Evolutionary conservation across 1,140 invertebrate species (phyloP).

Genomic region (Lineus longissimus): DNA sequence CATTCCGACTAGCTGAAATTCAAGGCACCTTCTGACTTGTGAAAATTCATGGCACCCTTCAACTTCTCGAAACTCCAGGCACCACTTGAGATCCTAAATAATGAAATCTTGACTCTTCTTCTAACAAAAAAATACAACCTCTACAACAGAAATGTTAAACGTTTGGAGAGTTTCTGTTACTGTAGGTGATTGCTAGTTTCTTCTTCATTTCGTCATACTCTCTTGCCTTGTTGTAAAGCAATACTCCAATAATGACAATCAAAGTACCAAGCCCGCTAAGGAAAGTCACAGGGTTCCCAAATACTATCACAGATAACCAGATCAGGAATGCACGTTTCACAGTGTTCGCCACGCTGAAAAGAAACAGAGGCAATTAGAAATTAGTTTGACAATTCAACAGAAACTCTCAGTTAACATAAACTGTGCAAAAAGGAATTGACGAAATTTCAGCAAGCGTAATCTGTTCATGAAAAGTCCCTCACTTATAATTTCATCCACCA

Average conservation of each 20-base stretch:
- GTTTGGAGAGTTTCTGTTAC: background rate
- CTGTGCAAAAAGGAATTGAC: too few relatives aligned
- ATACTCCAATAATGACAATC: constrained; percentile 71
- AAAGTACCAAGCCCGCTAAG: constrained; percentile 72
- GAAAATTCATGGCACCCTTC: too few relatives aligned
- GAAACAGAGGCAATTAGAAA: constrained; percentile 21
- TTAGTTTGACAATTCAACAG: constrained; percentile 7
- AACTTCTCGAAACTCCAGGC: too few relatives aligned
- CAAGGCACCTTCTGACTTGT: too few relatives aligned
- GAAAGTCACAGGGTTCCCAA: constrained; percentile 74
- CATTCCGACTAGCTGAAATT: too few relatives aligned
- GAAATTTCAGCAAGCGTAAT: too few relatives aligned
- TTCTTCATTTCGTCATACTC: constrained; percentile 34
- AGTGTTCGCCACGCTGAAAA: constrained; percentile 78
- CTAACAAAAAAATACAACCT: too few relatives aligned
- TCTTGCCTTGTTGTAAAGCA: constrained; percentile 67
- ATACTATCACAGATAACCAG: constrained; percentile 76
- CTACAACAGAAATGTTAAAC: background rate
- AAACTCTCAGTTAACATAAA: background rate
- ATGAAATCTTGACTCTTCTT: too few relatives aligned
- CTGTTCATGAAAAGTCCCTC: too few relatives aligned
- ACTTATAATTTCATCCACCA: too few relatives aligned
- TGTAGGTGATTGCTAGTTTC: background rate
- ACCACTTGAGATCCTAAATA: too few relatives aligned
- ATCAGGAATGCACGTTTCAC: constrained; percentile 79